Percentiles rank a stretch among this genome's conserved stretches.
These are phyloP conservation scores for Xiphorhynchus erythropygius DNA, from an alignment of 2,797 vertebrate species.

Conservation along the genomic window DNA sequence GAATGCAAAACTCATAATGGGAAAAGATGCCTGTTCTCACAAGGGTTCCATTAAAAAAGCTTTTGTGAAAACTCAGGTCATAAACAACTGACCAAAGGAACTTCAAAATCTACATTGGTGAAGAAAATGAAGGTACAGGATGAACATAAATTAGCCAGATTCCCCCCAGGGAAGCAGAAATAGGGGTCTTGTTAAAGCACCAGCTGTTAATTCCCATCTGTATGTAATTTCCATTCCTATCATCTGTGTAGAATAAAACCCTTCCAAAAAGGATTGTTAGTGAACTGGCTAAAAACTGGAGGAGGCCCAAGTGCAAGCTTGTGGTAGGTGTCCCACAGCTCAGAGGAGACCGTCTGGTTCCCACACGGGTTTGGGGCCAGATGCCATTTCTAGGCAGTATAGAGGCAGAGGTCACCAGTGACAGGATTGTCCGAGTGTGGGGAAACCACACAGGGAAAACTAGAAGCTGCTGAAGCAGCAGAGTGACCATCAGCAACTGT, in stretches of 20 bases:
- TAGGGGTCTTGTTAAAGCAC: slow-evolving; percentile 16
- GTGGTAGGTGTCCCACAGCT: slow-evolving; percentile 38
- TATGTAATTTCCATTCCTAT: slow-evolving; percentile 16
- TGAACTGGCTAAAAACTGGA: slow-evolving; percentile 5
- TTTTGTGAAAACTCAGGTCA: not conserved
- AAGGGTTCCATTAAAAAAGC: not conserved
- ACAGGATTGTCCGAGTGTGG: slow-evolving; percentile 18
- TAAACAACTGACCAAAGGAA: not conserved
- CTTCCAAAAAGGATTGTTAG: not conserved
- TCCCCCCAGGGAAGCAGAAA: not conserved
- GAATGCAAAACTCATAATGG: not conserved
- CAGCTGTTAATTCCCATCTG: slow-evolving; percentile 34
- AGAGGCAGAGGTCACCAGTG: slow-evolving; percentile 14
- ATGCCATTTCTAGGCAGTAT: slow-evolving; percentile 4
- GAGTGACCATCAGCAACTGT: not conserved
- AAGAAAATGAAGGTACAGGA: not conserved
- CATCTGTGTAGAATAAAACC: not conserved
- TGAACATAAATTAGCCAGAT: not conserved
- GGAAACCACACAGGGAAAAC: not conserved
- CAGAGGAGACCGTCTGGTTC: not conserved
- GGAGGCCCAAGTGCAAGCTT: slow-evolving; percentile 5
- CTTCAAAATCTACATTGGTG: not conserved
- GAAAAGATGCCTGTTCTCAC: not conserved
- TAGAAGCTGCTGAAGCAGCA: slow-evolving; percentile 56
- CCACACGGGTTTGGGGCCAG: slow-evolving; percentile 30